Evolutionary conservation across 2,113 vertebrate species (phyloP).

Genomic region (Marcusenius ussheri): DNA sequence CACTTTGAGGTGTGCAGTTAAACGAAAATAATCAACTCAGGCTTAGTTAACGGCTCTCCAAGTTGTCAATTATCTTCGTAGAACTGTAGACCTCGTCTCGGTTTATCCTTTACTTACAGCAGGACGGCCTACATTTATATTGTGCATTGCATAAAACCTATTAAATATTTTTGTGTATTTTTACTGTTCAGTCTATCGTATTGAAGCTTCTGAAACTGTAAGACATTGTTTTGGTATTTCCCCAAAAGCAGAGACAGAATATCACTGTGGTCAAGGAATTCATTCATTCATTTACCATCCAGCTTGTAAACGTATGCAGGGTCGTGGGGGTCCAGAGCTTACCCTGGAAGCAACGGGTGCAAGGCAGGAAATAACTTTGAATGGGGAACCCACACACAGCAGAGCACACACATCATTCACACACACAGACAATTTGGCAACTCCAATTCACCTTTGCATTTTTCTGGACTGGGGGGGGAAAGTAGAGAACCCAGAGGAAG

Average conservation of each 20-base stretch:
- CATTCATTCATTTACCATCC: not conserved
- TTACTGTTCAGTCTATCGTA: not conserved
- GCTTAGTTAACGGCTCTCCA: too few relatives aligned
- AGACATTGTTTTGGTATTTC: not conserved
- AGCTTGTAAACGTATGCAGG: not conserved
- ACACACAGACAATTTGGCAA: not conserved
- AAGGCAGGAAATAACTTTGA: not conserved
- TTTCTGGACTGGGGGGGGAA: too few relatives aligned
- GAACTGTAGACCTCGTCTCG: not conserved
- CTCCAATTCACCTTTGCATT: too few relatives aligned
- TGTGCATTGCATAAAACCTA: not conserved
- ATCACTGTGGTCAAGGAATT: not conserved
- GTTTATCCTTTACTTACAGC: not conserved
- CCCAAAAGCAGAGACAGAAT: not conserved
- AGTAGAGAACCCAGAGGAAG: not conserved
- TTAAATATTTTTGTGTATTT: not conserved
- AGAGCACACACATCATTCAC: not conserved
- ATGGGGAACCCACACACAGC: not conserved
- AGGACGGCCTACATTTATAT: not conserved
- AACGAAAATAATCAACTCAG: not conserved
- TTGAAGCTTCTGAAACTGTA: not conserved
- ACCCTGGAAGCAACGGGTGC: not conserved
- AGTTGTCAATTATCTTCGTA: not conserved
- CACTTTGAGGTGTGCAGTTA: not conserved
- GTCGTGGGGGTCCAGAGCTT: too few relatives aligned